Evolutionary conservation across 2,113 vertebrate genomes (phyloP).

Genomic region (Hydropotes inermis): DNA sequence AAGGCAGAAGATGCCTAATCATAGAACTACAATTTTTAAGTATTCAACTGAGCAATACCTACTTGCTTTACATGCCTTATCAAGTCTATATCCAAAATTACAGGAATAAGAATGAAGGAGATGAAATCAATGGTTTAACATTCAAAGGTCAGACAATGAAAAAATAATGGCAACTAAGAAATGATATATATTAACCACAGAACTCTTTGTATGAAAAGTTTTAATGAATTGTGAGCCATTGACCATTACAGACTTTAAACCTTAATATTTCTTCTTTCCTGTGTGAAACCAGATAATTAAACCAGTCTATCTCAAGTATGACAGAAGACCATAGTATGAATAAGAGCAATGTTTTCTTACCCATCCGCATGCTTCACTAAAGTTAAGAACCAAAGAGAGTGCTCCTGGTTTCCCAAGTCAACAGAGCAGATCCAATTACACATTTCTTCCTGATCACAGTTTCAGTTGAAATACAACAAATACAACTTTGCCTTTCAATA

Average conservation of each 20-base stretch:
- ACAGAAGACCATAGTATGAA: constrained; percentile 32
- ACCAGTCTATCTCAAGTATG: constrained; percentile 26
- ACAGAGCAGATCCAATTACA: constrained; percentile 21
- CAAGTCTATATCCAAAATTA: constrained; percentile 1
- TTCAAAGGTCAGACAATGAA: constrained; percentile 28
- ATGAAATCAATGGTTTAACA: constrained; percentile 39
- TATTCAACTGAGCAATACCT: not conserved
- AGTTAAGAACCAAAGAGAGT: not conserved
- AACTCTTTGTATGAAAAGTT: constrained; percentile 62
- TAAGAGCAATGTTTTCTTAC: constrained; percentile 13
- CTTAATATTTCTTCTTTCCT: constrained; percentile 65
- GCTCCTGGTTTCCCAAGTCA: constrained; percentile 32
- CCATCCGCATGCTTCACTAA: constrained; percentile 47
- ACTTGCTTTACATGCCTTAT: constrained; percentile 15
- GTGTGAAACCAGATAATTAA: constrained; percentile 50
- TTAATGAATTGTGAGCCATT: constrained; percentile 69
- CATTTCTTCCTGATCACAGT: not conserved
- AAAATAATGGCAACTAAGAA: constrained; percentile 48
- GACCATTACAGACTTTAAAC: constrained; percentile 57
- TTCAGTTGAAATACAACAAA: constrained; percentile 36
- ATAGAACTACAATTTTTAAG: not conserved
- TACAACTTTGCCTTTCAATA: not conserved
- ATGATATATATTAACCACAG: constrained; percentile 58
- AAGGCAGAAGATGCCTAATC: not conserved
- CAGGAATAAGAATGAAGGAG: constrained; percentile 22